Conservation (phyloP, 1,140 invertebrate species). For the Hyposmocoma kahamanoa region DNA sequence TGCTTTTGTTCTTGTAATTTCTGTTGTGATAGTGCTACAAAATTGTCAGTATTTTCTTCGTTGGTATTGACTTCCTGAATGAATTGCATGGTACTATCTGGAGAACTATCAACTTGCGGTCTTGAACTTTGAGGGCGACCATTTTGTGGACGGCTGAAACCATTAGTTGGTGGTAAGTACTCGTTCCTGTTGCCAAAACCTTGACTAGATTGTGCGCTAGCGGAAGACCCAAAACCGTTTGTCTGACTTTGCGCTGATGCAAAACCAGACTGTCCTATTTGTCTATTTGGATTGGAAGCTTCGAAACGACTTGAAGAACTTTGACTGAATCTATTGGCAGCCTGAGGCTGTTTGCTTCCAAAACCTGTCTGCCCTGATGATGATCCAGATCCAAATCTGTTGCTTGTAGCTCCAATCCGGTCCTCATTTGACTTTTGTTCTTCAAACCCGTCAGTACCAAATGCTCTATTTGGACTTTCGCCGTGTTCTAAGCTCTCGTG, state of each 20-base stretch:
- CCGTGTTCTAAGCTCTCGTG: too few relatives aligned
- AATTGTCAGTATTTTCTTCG: neutral
- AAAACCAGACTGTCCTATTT: too few relatives aligned
- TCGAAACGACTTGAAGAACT: neutral
- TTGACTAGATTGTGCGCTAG: neutral
- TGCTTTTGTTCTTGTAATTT: neutral
- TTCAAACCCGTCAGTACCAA: too few relatives aligned
- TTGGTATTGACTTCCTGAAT: neutral
- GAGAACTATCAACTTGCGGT: neutral
- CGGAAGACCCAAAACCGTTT: neutral
- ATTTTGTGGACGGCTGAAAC: neutral
- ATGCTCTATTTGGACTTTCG: too few relatives aligned
- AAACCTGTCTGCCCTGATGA: neutral
- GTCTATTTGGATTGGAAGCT: neutral
- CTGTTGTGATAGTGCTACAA: neutral
- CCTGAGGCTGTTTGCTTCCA: neutral
- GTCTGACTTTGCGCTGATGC: neutral
- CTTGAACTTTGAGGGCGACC: neutral
- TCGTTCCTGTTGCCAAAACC: slow-evolving; percentile 11
- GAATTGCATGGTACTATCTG: neutral
- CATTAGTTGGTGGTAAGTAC: slow-evolving; percentile 3
- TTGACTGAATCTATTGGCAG: neutral
- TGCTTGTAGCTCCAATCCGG: too few relatives aligned
- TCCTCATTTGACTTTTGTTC: too few relatives aligned
- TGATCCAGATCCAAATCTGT: neutral